Percentiles rank a stretch among this genome's conserved stretches.
phyloP scores from a whole-genome alignment of 2,113 vertebrate species.

The Perognathus longimembris region DNA sequence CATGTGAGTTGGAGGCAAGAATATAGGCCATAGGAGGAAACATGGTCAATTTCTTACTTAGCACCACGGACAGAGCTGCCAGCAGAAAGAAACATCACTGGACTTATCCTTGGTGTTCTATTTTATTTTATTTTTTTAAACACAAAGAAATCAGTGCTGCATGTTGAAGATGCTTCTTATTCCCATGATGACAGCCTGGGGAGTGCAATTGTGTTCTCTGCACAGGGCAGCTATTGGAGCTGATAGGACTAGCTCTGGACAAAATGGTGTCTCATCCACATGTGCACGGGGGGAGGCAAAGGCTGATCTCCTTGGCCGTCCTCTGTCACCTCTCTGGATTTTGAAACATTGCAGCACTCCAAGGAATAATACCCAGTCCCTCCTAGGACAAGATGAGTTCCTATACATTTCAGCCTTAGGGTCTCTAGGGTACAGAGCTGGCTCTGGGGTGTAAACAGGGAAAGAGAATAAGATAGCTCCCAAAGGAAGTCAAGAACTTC shows the following conservation, averaged over 20 bases:
- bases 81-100: conserved; percentile 13
- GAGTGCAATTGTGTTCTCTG: neutral
- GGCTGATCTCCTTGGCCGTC: conserved; percentile 27
- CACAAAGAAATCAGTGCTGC: neutral
- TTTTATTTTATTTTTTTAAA: neutral
- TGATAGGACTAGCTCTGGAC: neutral
- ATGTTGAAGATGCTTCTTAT: neutral
- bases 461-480: conserved; percentile 6
- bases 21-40: conserved; percentile 52
- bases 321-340: conserved; percentile 36
- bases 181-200: neutral
- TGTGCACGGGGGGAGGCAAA: neutral
- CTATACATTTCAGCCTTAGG: neutral
- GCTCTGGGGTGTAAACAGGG: neutral
- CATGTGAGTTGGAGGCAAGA: neutral
- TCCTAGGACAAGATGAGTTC: neutral
- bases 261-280: conserved; percentile 12
- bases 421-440: neutral
- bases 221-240: neutral
- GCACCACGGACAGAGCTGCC: conserved; percentile 80
- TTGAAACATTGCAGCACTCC: conserved; percentile 8
- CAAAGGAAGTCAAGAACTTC: conserved; percentile 25
- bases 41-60: conserved; percentile 43
- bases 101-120: neutral
- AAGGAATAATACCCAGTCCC: conserved; percentile 24